phyloP scores from a whole-genome alignment of 2,888 invertebrate genomes.

The Eupithecia subfuscata region DNA sequence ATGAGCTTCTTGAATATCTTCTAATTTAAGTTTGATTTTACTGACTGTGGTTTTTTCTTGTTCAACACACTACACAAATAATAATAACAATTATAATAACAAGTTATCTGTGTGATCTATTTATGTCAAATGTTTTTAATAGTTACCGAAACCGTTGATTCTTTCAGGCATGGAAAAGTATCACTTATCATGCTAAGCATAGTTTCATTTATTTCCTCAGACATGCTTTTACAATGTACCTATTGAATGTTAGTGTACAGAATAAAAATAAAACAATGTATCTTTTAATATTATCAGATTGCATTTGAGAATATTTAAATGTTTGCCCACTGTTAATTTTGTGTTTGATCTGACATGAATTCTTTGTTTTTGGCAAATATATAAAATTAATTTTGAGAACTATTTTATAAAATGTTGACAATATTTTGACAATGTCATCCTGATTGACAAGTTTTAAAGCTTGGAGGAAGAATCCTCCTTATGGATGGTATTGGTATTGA shows the following conservation, averaged over 20 bases:
- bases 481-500: not conserved
- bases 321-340: not conserved
- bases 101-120: not conserved
- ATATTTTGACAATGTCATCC: not conserved
- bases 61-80: constrained; percentile 3
- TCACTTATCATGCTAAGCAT: constrained; percentile 49
- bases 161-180: constrained; percentile 44
- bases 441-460: not conserved
- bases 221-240: constrained; percentile 42
- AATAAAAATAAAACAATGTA: constrained; percentile 38
- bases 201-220: constrained; percentile 37
- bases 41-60: constrained; percentile 48
- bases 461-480: not conserved
- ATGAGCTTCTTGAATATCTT: constrained; percentile 65
- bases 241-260: constrained; percentile 46
- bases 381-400: not conserved
- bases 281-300: constrained; percentile 31
- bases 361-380: too few species aligned
- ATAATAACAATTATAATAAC: not conserved
- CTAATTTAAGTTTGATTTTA: constrained; percentile 56
- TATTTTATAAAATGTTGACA: not conserved
- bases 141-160: constrained; percentile 39
- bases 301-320: constrained; percentile 17
- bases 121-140: not conserved
- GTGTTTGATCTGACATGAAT: not conserved